Evolutionary conservation across 2,113 vertebrate species (phyloP).

Genomic region (Tenebrosternarchus preto): DNA sequence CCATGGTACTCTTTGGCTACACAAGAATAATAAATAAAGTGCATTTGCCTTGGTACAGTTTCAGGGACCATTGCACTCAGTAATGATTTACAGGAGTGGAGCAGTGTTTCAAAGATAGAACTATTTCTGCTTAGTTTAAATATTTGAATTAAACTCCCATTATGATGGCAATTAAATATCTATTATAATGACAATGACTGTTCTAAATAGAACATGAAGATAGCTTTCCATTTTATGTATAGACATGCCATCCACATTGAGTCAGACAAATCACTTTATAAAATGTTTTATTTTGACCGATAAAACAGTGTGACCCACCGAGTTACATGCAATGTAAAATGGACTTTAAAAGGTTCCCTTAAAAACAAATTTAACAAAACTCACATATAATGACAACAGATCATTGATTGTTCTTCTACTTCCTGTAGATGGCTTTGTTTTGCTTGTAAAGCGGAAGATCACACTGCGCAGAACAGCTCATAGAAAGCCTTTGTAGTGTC

Average conservation of each 20-base stretch:
- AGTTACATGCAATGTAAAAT: background rate
- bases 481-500: too few relatives aligned
- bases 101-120: background rate
- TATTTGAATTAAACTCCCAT: slow-evolving; percentile 1
- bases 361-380: background rate
- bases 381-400: background rate
- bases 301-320: too few relatives aligned
- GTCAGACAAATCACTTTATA: slow-evolving; percentile 27
- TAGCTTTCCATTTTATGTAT: background rate
- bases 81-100: slow-evolving; percentile 59
- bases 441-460: background rate
- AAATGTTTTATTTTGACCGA: background rate
- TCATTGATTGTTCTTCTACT: background rate
- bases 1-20: slow-evolving; percentile 1
- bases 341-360: background rate
- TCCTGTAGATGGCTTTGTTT: background rate
- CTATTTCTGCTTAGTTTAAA: slow-evolving; percentile 17
- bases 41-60: slow-evolving; percentile 44
- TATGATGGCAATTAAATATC: background rate
- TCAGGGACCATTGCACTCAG: slow-evolving; percentile 60
- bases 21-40: slow-evolving; percentile 56
- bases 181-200: slow-evolving; percentile 13
- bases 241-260: background rate
- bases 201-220: slow-evolving; percentile 25
- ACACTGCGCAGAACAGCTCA: background rate